A percentile compares a stretch with the other conserved stretches of the same genome.
Evolutionary conservation across 2,113 vertebrate species (phyloP).

Genomic region (Caracal caracal): DNA sequence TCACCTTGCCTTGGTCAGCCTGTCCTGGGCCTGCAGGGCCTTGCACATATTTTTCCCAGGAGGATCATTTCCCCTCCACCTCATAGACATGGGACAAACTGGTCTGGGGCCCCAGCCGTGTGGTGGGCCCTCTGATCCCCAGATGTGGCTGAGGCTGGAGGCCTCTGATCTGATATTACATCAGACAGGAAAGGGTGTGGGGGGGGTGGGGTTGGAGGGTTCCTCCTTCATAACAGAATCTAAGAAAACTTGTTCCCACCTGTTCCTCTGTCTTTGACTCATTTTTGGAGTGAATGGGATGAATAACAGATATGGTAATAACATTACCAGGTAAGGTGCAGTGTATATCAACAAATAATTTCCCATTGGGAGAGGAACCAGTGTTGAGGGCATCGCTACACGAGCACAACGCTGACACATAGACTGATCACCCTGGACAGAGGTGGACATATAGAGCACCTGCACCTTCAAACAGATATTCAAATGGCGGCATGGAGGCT

Average conservation of each 20-base stretch:
- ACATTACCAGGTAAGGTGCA: not conserved
- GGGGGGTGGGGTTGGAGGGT: not conserved
- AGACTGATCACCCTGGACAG: not conserved
- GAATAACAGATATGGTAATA: not conserved
- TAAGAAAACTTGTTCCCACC: constrained; percentile 73
- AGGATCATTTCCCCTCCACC: constrained; percentile 22
- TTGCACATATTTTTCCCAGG: constrained; percentile 10
- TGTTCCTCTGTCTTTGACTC: constrained; percentile 69
- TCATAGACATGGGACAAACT: not conserved
- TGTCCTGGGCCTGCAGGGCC: constrained; percentile 32
- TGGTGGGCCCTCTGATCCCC: not conserved
- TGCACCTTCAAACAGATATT: not conserved
- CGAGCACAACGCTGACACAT: not conserved
- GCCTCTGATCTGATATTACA: not conserved
- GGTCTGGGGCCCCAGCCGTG: not conserved
- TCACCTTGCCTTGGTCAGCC: constrained; percentile 57
- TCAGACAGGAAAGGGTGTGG: constrained; percentile 17
- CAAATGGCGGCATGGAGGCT: not conserved
- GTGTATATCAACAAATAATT: not conserved
- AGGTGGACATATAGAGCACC: not conserved
- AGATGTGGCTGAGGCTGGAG: constrained; percentile 1
- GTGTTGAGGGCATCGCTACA: not conserved
- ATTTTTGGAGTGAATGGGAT: constrained; percentile 68
- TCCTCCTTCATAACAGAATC: constrained; percentile 57
- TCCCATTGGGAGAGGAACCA: not conserved